These are phyloP conservation scores for Uropetala carovei DNA, from an alignment of 2,888 invertebrate species.

Conservation along the genomic window DNA sequence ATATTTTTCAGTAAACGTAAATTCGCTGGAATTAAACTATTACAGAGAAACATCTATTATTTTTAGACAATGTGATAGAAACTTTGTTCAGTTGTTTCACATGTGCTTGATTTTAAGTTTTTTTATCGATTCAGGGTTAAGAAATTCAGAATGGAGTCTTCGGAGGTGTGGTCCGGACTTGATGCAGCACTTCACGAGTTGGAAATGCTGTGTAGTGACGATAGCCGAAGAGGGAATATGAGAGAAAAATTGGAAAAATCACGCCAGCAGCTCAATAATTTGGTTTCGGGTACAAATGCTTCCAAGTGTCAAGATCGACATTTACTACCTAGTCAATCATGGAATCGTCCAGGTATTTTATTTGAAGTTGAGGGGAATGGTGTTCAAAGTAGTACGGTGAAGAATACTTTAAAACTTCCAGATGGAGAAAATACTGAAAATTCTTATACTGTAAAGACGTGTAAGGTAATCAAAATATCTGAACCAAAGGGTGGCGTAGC, in stretches of 20 bases:
- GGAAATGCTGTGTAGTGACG: constrained; percentile 55
- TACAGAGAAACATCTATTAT: too few species aligned
- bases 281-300: neutral
- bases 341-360: constrained; percentile 39
- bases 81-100: neutral
- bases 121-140: neutral
- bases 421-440: constrained; percentile 65
- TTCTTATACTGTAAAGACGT: neutral
- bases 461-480: neutral
- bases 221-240: neutral
- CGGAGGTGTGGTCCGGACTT: constrained; percentile 44
- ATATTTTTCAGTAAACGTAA: too few species aligned
- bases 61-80: too few species aligned
- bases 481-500: neutral
- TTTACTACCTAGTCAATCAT: constrained; percentile 47
- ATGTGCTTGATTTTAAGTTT: neutral
- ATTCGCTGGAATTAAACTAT: too few species aligned
- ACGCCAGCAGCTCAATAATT: neutral
- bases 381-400: neutral
- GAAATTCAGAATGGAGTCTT: constrained; percentile 16
- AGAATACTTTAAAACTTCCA: neutral
- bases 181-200: constrained; percentile 64
- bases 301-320: constrained; percentile 15
- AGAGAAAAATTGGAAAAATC: constrained; percentile 33
- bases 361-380: neutral